phyloP scores from a whole-genome alignment of 2,888 invertebrate species.

The Troilus luridus region DNA sequence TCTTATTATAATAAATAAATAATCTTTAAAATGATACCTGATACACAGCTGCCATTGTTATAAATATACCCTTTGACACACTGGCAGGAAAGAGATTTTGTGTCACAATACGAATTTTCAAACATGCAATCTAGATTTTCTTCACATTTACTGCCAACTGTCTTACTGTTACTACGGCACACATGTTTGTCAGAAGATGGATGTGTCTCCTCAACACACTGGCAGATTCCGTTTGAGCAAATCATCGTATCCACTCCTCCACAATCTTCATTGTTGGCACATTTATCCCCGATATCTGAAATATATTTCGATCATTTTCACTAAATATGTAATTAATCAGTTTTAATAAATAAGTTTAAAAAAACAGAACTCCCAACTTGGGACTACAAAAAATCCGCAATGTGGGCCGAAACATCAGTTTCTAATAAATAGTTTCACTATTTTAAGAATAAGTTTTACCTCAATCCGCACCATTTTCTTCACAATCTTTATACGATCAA shows the following conservation, averaged over 20 bases:
- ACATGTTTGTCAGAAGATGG: slow-evolving; percentile 52
- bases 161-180: slow-evolving; percentile 57
- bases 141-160: slow-evolving; percentile 57
- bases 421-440: too few species aligned
- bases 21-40: slow-evolving; percentile 53
- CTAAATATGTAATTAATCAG: background rate
- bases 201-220: slow-evolving; percentile 58
- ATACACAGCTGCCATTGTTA: slow-evolving; percentile 54
- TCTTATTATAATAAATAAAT: background rate
- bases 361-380: too few species aligned
- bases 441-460: too few species aligned
- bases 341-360: too few species aligned
- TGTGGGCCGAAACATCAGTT: too few species aligned
- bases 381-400: too few species aligned
- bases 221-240: slow-evolving; percentile 59
- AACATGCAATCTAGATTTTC: slow-evolving; percentile 63
- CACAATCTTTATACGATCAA: too few species aligned
- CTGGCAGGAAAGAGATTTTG: slow-evolving; percentile 54
- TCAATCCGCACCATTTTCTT: too few species aligned
- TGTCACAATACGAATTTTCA: slow-evolving; percentile 59
- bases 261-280: slow-evolving; percentile 67
- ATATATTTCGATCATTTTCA: background rate
- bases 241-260: slow-evolving; percentile 52
- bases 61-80: slow-evolving; percentile 59
- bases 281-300: slow-evolving; percentile 65